Conservation (phyloP, 1,140 invertebrate genomes). For the Elymnias hypermnestra region DNA sequence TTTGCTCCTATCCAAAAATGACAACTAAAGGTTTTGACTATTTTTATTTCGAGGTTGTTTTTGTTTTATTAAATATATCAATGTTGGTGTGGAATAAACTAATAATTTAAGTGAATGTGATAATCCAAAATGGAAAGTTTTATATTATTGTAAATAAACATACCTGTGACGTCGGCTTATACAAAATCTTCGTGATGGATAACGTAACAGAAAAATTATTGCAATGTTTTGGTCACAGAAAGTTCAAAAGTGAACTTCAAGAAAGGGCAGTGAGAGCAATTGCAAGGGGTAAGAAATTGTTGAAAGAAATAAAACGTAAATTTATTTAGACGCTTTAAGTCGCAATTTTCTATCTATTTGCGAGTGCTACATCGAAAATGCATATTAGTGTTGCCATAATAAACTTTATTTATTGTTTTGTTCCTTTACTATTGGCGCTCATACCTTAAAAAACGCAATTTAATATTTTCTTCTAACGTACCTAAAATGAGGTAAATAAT, state of each 20-base stretch:
- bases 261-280: conserved; percentile 72
- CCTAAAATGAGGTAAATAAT: no score
- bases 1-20: conserved; percentile 28
- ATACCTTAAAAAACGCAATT: neutral
- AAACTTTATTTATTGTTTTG: neutral
- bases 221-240: conserved; percentile 75
- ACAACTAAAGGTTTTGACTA: conserved; percentile 26
- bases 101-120: conserved; percentile 5
- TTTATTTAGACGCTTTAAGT: neutral
- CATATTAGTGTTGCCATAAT: conserved; percentile 22
- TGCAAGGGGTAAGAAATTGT: conserved; percentile 56
- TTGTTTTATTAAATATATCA: conserved; percentile 22
- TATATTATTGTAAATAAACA: conserved; percentile 13
- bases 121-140: neutral
- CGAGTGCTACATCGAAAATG: conserved; percentile 9
- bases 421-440: neutral
- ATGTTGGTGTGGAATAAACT: conserved; percentile 11
- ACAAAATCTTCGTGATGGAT: conserved; percentile 44
- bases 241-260: conserved; percentile 77
- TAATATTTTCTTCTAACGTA: no score
- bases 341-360: conserved; percentile 3
- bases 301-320: neutral
- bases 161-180: conserved; percentile 27
- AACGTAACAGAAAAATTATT: conserved; percentile 60
- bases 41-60: conserved; percentile 44